phyloP scores from a whole-genome alignment of 2,888 invertebrate genomes.

The Troides helena region DNA sequence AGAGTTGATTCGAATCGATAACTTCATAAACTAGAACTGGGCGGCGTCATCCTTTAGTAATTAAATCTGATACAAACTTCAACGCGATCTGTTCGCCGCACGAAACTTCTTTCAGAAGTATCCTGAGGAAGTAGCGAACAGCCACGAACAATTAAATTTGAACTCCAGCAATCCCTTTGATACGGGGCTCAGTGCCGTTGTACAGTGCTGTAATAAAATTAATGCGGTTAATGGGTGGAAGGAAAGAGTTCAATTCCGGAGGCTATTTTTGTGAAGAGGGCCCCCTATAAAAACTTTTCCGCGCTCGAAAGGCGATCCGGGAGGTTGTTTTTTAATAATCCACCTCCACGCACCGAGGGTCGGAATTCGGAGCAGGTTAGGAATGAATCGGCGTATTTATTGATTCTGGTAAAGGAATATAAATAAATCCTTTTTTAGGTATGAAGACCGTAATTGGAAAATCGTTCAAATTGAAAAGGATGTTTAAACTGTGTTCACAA shows the following conservation, averaged over 20 bases:
- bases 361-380: constrained; percentile 6
- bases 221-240: constrained; percentile 29
- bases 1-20: no score
- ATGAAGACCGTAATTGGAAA: no score
- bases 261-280: constrained; percentile 18
- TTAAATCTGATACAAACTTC: no score
- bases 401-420: background rate
- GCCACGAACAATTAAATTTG: constrained; percentile 25
- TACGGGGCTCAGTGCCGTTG: constrained; percentile 13
- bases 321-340: constrained; percentile 5
- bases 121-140: background rate
- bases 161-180: constrained; percentile 20
- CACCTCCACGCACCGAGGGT: background rate
- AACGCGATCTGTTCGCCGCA: no score
- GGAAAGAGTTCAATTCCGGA: constrained; percentile 25
- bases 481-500: no score
- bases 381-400: background rate
- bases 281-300: constrained; percentile 21
- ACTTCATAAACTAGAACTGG: no score
- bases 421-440: background rate
- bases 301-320: constrained; percentile 16
- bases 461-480: no score
- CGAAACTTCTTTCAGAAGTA: no score
- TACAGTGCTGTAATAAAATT: constrained; percentile 22
- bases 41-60: no score